Base-by-base conservation (phyloP, 2,797 vertebrate genomes). In the Anguilla megastoma region DNA sequence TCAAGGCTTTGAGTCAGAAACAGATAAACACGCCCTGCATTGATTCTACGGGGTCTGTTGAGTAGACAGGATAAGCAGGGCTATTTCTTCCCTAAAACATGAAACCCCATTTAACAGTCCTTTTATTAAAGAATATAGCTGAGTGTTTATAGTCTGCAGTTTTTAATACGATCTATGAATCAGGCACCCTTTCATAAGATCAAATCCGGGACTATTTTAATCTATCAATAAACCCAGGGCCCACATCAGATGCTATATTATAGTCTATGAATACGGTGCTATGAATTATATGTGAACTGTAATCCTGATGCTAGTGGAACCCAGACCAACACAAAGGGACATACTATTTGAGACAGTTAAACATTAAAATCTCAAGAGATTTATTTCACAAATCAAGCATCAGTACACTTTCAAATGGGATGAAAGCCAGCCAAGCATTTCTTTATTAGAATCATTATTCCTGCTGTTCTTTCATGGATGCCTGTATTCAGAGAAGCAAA, bases 401-500 rank as follows among this genome's bases (percentile, higher is more conserved):
- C 83, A 30, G 83, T 84, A 54, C 50, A 84, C 45, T 30, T 54
- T 84, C 27, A 18, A 50, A n/a, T 83, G 2, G 79, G 45, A 9
- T 24, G 79, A 82, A 50, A 24, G 21, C 79, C 7, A 50, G 45
- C 45, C 79, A 82, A 82, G 79, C 41, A 82, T 50, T 82, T 48
- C 79, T 82, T 82, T 50, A 82, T 82, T 48, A 50, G 79, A 24
- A 48, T n/a, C 41, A 50, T 82, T 48, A 82, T 82, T 82, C 79
- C 45, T 27, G n/a, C 82, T 84, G 48, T 60, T 58, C 91, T 89
- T 94, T 88, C 90, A 88, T 92, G 93, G 93, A 94, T 91, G 93
- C 1, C 85, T 90, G 86, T 92, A 91, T 94, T 95, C 93, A 92
- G 93, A 94, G 92, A 91, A 92, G 93, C 91, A 93, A 94, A 93